A percentile compares a stretch with the other conserved stretches of the same genome.
Conservation (phyloP, 2,888 invertebrate genomes). For the Ischnura elegans region DNA sequence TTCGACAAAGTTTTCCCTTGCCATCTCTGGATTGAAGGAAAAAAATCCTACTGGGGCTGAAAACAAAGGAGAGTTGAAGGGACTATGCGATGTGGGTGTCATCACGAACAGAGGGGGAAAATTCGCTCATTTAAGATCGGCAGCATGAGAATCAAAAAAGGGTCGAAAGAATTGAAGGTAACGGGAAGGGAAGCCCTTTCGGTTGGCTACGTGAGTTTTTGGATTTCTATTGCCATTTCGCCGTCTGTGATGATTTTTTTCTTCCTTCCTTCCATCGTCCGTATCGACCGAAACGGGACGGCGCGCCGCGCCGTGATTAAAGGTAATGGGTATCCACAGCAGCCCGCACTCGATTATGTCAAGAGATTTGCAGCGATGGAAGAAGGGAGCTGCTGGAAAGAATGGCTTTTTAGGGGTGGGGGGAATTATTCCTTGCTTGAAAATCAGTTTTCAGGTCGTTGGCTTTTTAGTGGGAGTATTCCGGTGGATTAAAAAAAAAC, state of each 20-base stretch:
- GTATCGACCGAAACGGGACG: conserved; percentile 50
- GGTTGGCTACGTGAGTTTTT: background rate
- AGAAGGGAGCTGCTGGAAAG: background rate
- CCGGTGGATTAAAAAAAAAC: no score
- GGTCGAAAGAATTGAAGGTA: background rate
- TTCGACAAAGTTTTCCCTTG: no score
- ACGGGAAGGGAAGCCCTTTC: background rate
- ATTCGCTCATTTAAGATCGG: background rate
- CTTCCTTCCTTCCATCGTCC: background rate
- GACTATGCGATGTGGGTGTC: background rate
- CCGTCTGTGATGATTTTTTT: background rate
- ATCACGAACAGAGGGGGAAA: background rate
- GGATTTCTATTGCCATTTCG: background rate
- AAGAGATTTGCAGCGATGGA: background rate
- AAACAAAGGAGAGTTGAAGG: background rate
- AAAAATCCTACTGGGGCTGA: background rate
- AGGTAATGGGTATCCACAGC: conserved; percentile 28
- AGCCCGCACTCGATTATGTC: background rate
- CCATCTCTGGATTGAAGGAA: no score
- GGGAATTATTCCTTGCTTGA: no score
- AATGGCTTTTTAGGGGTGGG: no score
- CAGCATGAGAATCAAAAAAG: background rate
- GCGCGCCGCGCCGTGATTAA: conserved; percentile 53
- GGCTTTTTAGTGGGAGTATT: no score
- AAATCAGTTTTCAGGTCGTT: no score